Base-by-base conservation (phyloP, 1,140 invertebrate species). In the Episyrphus balteatus region DNA sequence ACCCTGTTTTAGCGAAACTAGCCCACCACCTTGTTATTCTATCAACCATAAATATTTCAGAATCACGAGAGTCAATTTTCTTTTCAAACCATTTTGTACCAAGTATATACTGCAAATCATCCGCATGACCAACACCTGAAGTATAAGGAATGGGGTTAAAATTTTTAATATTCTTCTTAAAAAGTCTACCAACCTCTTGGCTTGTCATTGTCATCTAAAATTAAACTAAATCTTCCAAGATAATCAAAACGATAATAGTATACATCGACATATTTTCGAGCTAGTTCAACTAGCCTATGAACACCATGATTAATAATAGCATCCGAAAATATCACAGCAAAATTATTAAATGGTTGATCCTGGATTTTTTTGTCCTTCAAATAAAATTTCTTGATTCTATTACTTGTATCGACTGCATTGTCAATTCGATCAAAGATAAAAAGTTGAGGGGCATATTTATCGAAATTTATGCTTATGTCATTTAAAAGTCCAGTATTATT, bases 91-190 rank as follows among this genome's bases (percentile, higher is more conserved):
- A 75, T 3, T 63, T 58, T 13, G 78, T 63, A 0, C 77, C 77
- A 53, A 82, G 78, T 0, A 81, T 51, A 54, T 79, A 81, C 37
- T 78, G 75, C 17, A 80, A 61, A 51, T 81, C 80, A 51, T 82
- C 80, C 1, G 75, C 77, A 60, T 81, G 79, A 21, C 70, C 74
- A 3, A 80, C 78, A 2, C 77, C 70, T 62, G 45, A 14, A 51
- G 48, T 33, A 40, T 17, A 11, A 36, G n/a, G n/a, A n/a, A n/a
- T n/a, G n/a, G n/a, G n/a, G n/a, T n/a, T n/a, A n/a, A n/a, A n/a
- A n/a, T n/a, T n/a, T n/a, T n/a, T n/a, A n/a, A n/a, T n/a, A n/a
- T n/a, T n/a, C n/a, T n/a, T n/a, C n/a, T n/a, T n/a, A n/a, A n/a
- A 26, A 26, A 26, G 8, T 26, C 21, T 26, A 26, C 21, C 21